Base-by-base conservation (phyloP, 2,888 invertebrate species). In the Eurytoma californica region DNA sequence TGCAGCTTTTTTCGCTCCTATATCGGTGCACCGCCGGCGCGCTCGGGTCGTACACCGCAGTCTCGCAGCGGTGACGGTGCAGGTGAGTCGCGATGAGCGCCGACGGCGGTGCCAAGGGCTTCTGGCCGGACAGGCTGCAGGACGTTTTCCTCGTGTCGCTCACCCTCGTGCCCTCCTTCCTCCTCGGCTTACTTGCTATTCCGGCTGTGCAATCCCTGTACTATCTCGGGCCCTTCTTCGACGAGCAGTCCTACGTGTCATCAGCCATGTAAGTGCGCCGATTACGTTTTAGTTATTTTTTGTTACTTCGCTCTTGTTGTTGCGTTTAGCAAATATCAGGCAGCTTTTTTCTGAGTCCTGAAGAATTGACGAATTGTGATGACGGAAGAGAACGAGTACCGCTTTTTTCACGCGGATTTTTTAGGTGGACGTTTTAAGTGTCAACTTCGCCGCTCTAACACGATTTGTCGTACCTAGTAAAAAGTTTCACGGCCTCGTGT, bases 201-300 rank as follows among this genome's bases (percentile, higher is more conserved):
- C 89, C 89, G 4, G 84, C 83, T 28, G 84, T 88, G 24, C 86
- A 88, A 69, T 88, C 88, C 12, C 82, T 90, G 30, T 89, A 88
- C 82, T 84, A 84, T 61, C 85, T 90, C 5, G 86, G 87, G 60
- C 88, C 88, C 20, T 87, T 87, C 72, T 87, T 87, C 80, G 83
- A 85, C 68, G 87, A 86, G 9, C 39, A 39, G 20, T 75, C 81
- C 20, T 9, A 39, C 39, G 39, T 39, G 9, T 0, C 39, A 24
- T 24, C 24, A 3, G 61, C 80, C 49, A 76, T 82, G 83, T 85
- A 82, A 85, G 84, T 80, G 14, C 28, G 30, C 5, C 53, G 53
- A 58, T 58, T 7, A 18, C 7, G 39, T 20, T 39, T 39, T 63
- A 28, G 28, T 60, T 28, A 13, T 24, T 28, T 16, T 1, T 28